Evolutionary conservation across 2,888 invertebrate genomes (phyloP).

Genomic region (Ceraclea dissimilis): DNA sequence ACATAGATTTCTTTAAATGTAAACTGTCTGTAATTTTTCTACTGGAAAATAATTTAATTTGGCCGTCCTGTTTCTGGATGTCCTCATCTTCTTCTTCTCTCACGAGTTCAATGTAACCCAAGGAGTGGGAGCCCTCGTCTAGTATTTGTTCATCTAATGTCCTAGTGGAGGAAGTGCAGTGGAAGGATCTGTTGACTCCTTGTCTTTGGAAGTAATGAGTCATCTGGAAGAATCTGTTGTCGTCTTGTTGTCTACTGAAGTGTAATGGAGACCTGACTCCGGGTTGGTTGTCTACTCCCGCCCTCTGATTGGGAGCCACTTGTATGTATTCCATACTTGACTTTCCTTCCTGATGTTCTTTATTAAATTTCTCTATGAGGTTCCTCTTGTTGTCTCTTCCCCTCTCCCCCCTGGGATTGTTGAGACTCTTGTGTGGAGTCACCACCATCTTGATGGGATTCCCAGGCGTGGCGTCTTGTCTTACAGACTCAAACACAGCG

Average conservation of each 20-base stretch:
- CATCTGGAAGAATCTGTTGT: constrained; percentile 3
- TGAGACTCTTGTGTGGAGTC: constrained; percentile 32
- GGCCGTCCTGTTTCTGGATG: constrained; percentile 25
- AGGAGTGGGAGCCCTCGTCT: constrained; percentile 44
- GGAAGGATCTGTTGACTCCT: constrained; percentile 42
- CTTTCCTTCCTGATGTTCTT: constrained; percentile 42
- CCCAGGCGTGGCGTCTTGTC: constrained; percentile 39
- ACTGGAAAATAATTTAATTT: constrained; percentile 40
- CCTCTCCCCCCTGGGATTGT: constrained; percentile 36
- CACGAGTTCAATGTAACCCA: constrained; percentile 42
- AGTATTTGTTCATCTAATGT: constrained; percentile 45
- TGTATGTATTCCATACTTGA: constrained; percentile 45
- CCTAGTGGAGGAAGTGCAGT: constrained; percentile 45
- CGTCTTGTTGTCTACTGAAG: constrained; percentile 35
- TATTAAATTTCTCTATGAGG: constrained; percentile 33
- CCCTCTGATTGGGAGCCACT: constrained; percentile 42
- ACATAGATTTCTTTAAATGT: constrained; percentile 42
- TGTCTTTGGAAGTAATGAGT: constrained; percentile 38
- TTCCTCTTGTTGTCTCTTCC: too few relatives aligned
- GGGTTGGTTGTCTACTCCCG: constrained; percentile 45
- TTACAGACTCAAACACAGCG: constrained; percentile 13
- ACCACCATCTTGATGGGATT: constrained; percentile 32
- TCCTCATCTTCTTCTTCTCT: constrained; percentile 29
- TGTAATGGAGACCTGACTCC: constrained; percentile 46
- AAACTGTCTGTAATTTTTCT: constrained; percentile 47